Percentiles rank a stretch among this genome's conserved stretches.
These are phyloP conservation scores for Drosophila ustulata DNA, from an alignment of 2,888 invertebrate genomes.

Conservation along the genomic window DNA sequence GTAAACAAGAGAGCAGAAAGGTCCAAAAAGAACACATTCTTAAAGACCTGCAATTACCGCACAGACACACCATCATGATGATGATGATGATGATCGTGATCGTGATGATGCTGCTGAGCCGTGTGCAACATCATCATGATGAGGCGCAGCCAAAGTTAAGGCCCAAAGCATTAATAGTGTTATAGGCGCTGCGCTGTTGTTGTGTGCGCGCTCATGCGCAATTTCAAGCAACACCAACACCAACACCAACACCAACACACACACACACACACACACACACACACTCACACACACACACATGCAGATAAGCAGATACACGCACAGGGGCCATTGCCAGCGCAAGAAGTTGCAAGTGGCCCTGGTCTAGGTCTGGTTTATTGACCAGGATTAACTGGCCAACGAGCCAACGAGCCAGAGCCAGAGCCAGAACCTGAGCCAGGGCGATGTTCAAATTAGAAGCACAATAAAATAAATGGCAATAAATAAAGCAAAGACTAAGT, in stretches of 20 bases:
- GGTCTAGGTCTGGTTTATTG: constrained; percentile 60
- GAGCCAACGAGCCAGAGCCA: not conserved
- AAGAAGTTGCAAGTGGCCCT: constrained; percentile 48
- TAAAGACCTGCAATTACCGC: constrained; percentile 77
- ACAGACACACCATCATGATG: constrained; percentile 44
- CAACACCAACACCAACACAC: too few relatives aligned
- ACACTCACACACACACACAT: constrained; percentile 20
- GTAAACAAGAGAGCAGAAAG: constrained; percentile 25
- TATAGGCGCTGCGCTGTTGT: constrained; percentile 15
- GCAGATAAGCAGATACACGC: constrained; percentile 9
- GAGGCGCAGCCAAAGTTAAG: constrained; percentile 43
- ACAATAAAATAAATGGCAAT: not conserved
- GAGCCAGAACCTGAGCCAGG: not conserved
- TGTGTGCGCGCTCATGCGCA: constrained; percentile 59
- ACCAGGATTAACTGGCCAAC: constrained; percentile 19
- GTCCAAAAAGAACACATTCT: constrained; percentile 72
- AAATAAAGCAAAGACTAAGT: not conserved
- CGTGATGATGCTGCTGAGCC: constrained; percentile 9
- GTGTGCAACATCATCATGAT: constrained; percentile 13
- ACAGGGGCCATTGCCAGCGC: not conserved
- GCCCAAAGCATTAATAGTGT: constrained; percentile 44
- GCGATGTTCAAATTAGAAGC: not conserved
- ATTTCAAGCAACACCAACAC: constrained; percentile 60
- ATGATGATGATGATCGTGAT: constrained; percentile 8
- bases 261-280: constrained; percentile 23